phyloP scores from a whole-genome alignment of 2,113 vertebrate species.

The Gymnorhina tibicen region DNA sequence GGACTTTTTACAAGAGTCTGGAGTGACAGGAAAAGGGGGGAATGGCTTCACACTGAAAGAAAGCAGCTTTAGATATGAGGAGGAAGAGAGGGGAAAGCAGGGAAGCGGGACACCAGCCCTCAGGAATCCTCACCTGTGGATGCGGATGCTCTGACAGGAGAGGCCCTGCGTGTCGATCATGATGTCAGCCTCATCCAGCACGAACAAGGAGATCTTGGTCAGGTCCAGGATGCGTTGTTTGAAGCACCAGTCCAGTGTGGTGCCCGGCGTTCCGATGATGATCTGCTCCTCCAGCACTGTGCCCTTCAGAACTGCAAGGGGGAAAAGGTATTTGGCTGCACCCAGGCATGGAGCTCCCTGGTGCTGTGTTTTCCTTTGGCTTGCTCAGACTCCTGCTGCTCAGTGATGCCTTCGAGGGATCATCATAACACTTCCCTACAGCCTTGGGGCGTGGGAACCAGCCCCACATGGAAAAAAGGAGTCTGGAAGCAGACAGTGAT shows the following conservation, averaged over 20 bases:
- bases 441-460: not conserved
- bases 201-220: constrained; percentile 63
- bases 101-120: rapidly evolving
- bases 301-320: constrained; percentile 50
- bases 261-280: constrained; percentile 75
- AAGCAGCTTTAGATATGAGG: not conserved
- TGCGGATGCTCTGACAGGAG: constrained; percentile 71
- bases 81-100: not conserved
- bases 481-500: not conserved
- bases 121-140: constrained; percentile 62
- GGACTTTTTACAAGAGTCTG: too few relatives aligned
- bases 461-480: not conserved
- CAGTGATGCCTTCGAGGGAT: not conserved
- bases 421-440: not conserved
- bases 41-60: not conserved
- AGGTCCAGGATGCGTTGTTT: constrained; percentile 60
- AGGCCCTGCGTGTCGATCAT: constrained; percentile 75
- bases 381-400: not conserved
- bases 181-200: constrained; percentile 78
- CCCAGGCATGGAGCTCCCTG: rapidly evolving
- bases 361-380: rapidly evolving
- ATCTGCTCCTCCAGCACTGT: constrained; percentile 59
- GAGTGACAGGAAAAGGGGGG: not conserved
- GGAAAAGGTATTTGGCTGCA: not conserved
- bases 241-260: constrained; percentile 77